These are phyloP conservation scores for Canis aureus DNA, from an alignment of 2,113 vertebrate species.

Conservation along the genomic window DNA sequence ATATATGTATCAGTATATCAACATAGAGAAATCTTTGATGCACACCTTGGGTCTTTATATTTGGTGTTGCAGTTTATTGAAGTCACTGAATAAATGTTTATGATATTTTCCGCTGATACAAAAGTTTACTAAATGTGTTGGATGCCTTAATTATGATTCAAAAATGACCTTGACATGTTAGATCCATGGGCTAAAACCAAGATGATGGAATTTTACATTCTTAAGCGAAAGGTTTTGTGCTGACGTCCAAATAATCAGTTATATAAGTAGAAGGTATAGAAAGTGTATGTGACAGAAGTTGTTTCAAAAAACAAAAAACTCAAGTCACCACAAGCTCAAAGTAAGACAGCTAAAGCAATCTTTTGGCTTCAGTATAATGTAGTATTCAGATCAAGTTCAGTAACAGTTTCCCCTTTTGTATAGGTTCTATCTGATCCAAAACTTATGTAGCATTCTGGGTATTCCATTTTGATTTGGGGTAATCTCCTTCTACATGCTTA, in stretches of 20 bases:
- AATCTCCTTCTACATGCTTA: neutral
- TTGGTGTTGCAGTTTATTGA: neutral
- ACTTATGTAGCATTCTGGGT: neutral
- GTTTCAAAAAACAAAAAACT: neutral
- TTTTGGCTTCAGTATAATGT: neutral
- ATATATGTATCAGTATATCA: neutral
- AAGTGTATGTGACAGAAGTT: neutral
- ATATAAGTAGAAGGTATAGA: neutral
- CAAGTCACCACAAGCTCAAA: neutral
- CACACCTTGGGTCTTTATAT: neutral
- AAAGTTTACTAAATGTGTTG: neutral
- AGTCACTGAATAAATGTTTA: neutral
- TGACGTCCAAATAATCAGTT: conserved; percentile 35
- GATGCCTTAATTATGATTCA: neutral
- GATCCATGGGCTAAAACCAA: neutral
- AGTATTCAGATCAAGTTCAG: neutral
- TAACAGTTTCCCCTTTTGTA: neutral
- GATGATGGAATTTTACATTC: neutral
- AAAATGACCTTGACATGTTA: neutral
- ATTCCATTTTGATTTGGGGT: neutral
- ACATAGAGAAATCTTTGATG: neutral
- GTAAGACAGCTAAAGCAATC: neutral
- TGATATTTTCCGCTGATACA: neutral
- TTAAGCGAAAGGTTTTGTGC: neutral
- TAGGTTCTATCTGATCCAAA: neutral